Evolutionary conservation across 2,888 invertebrate species (phyloP), one percentile per base, ranked within the genome.

Genomic region (Theretra japonica): DNA sequence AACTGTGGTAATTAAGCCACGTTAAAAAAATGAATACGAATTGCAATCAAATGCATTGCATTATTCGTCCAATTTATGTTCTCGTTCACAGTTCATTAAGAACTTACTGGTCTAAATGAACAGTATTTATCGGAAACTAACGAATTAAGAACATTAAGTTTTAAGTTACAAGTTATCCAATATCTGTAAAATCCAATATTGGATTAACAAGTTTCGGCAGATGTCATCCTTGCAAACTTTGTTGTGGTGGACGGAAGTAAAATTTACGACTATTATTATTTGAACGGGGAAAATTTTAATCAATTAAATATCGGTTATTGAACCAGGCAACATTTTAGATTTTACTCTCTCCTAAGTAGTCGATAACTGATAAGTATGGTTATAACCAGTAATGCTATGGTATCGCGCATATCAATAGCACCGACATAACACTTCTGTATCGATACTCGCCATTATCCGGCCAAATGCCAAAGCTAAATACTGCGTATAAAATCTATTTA

Each of bases 391-490:
- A 25, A 28, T 19, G 59, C 28, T 8, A 60, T 21, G n/a, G n/a
- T 21, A 33, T 19, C 33, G 21, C n/a, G 33, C 33, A 1, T 33
- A n/a, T 33, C 60, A 6, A 7, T 30, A 17, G 60, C 30, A 60
- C 41, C n/a, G 33, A 33, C 21, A 62, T 62, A 62, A 41, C 33
- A 62, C 11, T 62, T 62, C 8, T 21, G 21, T 21, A 17, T 65
- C 23, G 41, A 41, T 65, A 41, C 62, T 62, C 30, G 48, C 65
- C 48, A 48, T 65, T 65, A 65, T 65, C 48, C 65, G 48, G 65
- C 65, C 21, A 41, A 65, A 65, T 48, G 65, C 65, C 65, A 65
- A 48, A 48, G 65, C 65, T 65, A 65, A 65, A 65, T 48, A 48
- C 23, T 65, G 48, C 23, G 65, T 48, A 65, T 23, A 65, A 65